Percentiles rank a stretch among this genome's conserved stretches.
phyloP scores from a whole-genome alignment of 2,888 invertebrate species.

The Drosophila phalerata region DNA sequence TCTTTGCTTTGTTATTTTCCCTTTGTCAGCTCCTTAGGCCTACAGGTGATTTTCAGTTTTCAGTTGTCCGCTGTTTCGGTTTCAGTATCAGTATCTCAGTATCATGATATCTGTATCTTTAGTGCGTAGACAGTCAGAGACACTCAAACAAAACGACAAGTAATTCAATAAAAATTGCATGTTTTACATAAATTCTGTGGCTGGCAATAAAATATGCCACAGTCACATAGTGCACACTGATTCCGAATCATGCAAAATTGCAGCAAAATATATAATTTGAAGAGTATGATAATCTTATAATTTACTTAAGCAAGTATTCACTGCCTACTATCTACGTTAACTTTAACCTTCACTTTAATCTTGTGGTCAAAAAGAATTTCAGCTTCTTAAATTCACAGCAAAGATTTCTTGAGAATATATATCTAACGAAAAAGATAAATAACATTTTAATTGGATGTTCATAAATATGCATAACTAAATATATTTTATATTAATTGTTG shows the following conservation, averaged over 20 bases:
- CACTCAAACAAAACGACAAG: constrained; percentile 55
- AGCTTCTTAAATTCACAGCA: not conserved
- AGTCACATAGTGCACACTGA: constrained; percentile 42
- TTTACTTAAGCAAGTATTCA: not conserved
- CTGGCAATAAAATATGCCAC: constrained; percentile 50
- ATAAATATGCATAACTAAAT: constrained; percentile 6
- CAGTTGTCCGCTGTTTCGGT: constrained; percentile 23
- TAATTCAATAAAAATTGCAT: constrained; percentile 75
- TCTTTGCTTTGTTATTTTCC: constrained; percentile 45
- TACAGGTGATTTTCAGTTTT: constrained; percentile 46
- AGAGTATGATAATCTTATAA: not conserved
- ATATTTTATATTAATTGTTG: constrained; percentile 6
- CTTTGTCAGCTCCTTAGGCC: constrained; percentile 39
- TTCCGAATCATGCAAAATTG: constrained; percentile 12
- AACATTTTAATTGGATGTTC: constrained; percentile 17
- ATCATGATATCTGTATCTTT: constrained; percentile 26
- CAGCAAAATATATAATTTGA: not conserved
- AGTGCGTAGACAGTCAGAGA: constrained; percentile 39
- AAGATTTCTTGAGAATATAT: not conserved
- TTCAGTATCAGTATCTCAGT: constrained; percentile 26
- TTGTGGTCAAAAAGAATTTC: not conserved
- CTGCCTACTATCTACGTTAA: not conserved
- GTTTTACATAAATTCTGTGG: constrained; percentile 69
- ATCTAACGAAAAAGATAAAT: constrained; percentile 20
- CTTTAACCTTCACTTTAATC: constrained; percentile 1